Evolutionary conservation across 2,797 vertebrate species (phyloP).

Genomic region (Carapus acus): DNA sequence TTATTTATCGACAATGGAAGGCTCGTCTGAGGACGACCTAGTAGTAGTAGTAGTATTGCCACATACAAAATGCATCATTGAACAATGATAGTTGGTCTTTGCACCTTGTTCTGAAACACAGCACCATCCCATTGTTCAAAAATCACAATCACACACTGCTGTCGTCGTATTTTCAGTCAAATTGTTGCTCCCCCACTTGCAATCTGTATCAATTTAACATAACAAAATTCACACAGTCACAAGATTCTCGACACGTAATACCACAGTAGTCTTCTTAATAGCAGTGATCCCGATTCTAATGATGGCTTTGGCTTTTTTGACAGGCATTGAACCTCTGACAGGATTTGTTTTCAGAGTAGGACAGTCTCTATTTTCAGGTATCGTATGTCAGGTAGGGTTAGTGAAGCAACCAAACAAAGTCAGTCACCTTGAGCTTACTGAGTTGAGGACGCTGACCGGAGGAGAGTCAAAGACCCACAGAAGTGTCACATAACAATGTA

Average conservation of each 20-base stretch:
- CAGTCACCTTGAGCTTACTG: constrained; percentile 29
- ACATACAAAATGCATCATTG: no score
- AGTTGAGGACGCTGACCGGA: constrained; percentile 14
- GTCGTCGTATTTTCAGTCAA: no score
- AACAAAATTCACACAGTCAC: neutral
- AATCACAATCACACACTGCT: no score
- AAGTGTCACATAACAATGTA: no score
- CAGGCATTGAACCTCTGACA: constrained; percentile 26
- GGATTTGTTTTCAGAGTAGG: constrained; percentile 31
- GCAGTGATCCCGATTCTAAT: constrained; percentile 12
- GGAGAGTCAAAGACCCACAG: neutral
- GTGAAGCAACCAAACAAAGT: constrained; percentile 27
- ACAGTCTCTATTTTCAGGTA: constrained; percentile 44
- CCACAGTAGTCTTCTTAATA: constrained; percentile 15
- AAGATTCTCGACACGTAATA: constrained; percentile 3
- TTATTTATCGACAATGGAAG: no score
- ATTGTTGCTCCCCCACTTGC: neutral
- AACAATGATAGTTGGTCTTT: no score
- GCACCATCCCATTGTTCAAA: no score
- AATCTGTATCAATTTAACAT: neutral
- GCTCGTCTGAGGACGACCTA: no score
- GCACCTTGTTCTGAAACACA: no score
- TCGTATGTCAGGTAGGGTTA: constrained; percentile 43
- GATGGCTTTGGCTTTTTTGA: constrained; percentile 17
- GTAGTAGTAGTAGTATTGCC: no score